Conservation (phyloP, 92 coral and sea anemone genomes). For the Parazoanthus swiftii region DNA sequence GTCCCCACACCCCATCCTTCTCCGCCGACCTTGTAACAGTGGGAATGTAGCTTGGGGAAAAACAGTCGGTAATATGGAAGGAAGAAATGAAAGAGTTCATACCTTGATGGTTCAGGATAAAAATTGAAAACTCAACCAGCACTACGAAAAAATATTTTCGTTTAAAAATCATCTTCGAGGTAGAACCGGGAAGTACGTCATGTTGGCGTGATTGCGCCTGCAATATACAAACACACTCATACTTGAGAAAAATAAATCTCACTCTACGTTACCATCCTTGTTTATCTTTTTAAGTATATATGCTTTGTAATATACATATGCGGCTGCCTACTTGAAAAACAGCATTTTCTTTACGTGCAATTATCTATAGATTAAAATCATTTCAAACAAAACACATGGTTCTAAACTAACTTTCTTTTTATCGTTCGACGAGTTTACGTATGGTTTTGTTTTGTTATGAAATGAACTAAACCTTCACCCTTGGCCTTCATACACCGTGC, state of each 20-base stretch:
- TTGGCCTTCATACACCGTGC: too few relatives aligned
- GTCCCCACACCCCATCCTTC: too few relatives aligned
- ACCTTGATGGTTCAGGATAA: conserved; percentile 62
- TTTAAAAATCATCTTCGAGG: conserved; percentile 78
- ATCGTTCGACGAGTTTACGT: not conserved
- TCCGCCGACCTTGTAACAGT: too few relatives aligned
- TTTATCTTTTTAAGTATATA: not conserved
- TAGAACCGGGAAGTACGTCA: conserved; percentile 60
- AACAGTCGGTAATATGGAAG: not conserved
- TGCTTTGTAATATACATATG: not conserved
- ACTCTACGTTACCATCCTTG: not conserved
- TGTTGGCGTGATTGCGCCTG: conserved; percentile 44
- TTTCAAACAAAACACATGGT: too few relatives aligned
- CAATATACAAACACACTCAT: not conserved
- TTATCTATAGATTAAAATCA: not conserved
- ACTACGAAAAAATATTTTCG: conserved; percentile 57
- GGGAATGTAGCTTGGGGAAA: too few relatives aligned
- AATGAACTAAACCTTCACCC: too few relatives aligned
- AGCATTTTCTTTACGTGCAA: not conserved
- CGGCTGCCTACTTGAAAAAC: not conserved
- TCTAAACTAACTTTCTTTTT: not conserved
- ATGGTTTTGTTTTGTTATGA: too few relatives aligned
- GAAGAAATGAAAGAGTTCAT: not conserved
- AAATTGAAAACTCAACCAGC: conserved; percentile 59
- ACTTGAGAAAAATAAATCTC: not conserved